Base-by-base conservation (phyloP, 2,888 invertebrate species). In the Rhopalosiphum nymphaeae region DNA sequence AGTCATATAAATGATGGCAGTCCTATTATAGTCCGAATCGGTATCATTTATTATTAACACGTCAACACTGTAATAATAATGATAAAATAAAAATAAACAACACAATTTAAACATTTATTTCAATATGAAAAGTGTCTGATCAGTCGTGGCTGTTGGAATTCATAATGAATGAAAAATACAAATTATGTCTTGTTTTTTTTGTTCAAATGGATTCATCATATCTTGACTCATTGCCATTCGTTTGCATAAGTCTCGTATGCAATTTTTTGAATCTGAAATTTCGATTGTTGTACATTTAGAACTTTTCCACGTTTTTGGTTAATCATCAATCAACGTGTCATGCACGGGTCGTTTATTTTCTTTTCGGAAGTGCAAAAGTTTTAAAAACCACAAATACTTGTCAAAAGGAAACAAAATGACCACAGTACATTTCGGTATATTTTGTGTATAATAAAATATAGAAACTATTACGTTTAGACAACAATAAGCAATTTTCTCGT, bases 341-440 rank as follows among this genome's bases (percentile, higher is more conserved):
- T 26, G 44, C 10, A 85, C 25, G 46, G 93, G 89, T 85, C 93
- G 85, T 93, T 93, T 90, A 93, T 93, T 93, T 90, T 90, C 89
- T 85, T 90, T 29, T 42, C 85, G 89, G 57, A 90, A 90, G 93
- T 61, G 85, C 67, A 85, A 93, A 93, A 89, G 93, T 93, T 93
- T 89, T 85, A 57, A 85, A 90, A 93, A 93, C 89, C 93, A 90
- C 93, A 90, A 93, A 90, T 85, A 93, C 93, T 93, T 90, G 89
- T 93, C 93, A 89, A 57, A 90, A 57, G 26, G 57, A 93, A 42
- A 85, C 84, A 44, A 90, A 90, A 93, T 61, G 89, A 90, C 85
- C 85, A 26, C 89, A 29, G 46, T 13, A 90, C 36, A 85, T 57
- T 85, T 85, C 36, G 21, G 57, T 84, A 93, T 46, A 86, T 42